These are phyloP conservation scores for Anguilla anguilla DNA, from an alignment of 2,797 vertebrate genomes.

Conservation along the genomic window DNA sequence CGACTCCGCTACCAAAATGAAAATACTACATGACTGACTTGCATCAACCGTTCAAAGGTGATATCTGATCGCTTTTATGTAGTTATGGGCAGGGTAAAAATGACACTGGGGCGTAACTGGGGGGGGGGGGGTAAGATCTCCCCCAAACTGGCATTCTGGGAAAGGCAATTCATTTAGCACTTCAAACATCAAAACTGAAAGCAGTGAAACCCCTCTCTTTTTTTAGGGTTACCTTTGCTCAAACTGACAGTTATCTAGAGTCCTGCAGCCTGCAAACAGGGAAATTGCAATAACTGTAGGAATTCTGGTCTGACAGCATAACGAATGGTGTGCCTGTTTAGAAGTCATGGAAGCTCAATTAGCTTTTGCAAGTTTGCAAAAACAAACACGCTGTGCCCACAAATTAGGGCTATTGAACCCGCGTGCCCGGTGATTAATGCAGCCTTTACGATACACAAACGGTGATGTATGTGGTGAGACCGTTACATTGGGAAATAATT, in stretches of 20 bases:
- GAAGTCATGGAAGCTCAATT: neutral
- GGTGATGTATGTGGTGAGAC: constrained; percentile 53
- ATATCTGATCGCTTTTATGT: neutral
- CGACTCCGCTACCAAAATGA: constrained; percentile 2
- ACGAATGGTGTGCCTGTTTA: neutral
- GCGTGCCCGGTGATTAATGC: constrained; percentile 23
- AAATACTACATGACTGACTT: neutral
- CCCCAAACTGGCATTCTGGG: neutral
- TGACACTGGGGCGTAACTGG: neutral
- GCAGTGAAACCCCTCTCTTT: neutral
- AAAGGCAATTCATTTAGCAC: neutral
- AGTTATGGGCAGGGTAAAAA: neutral
- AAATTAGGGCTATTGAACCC: constrained; percentile 9
- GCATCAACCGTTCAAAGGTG: neutral
- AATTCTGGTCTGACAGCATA: neutral
- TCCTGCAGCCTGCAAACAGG: neutral
- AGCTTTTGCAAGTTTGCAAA: neutral
- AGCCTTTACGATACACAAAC: neutral
- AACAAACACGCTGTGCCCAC: neutral
- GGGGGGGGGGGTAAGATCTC: neutral
- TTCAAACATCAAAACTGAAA: neutral
- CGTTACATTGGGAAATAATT: constrained; percentile 42
- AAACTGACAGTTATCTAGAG: neutral
- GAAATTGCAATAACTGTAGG: neutral
- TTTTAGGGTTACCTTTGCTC: neutral